Percentiles rank a stretch among this genome's conserved stretches.
phyloP scores from a whole-genome alignment of 2,797 vertebrate species.

The Sebastes taczanowskii region DNA sequence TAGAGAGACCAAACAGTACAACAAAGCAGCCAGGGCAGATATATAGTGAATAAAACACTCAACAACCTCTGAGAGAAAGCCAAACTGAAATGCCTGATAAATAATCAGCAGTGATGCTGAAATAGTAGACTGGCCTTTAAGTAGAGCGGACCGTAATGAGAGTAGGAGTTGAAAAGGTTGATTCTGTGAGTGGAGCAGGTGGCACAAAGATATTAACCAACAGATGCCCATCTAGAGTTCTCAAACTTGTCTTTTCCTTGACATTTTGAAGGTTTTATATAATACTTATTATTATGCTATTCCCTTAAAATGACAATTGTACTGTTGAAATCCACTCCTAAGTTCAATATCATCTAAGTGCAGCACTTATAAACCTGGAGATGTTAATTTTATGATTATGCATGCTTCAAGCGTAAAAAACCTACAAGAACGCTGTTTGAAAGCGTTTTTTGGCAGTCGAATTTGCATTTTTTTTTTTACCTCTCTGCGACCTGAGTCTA shows the following conservation, averaged over 20 bases:
- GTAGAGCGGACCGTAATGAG: neutral
- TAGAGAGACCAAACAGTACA: neutral
- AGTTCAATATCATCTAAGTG: neutral
- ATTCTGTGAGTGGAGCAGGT: neutral
- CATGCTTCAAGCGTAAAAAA: neutral
- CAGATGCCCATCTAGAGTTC: neutral
- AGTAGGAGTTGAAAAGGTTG: conserved; percentile 9
- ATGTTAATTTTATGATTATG: neutral
- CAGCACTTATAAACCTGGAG: neutral
- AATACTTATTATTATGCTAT: neutral
- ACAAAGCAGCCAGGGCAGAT: neutral
- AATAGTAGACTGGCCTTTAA: neutral
- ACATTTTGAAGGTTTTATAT: conserved; percentile 16
- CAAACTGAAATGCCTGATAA: neutral
- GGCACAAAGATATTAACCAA: neutral
- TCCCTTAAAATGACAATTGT: neutral
- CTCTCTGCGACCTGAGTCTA: neutral
- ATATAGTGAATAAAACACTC: neutral
- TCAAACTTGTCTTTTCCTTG: neutral
- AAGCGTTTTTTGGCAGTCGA: neutral
- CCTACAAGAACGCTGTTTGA: neutral
- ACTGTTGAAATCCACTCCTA: neutral
- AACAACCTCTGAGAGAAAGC: neutral
- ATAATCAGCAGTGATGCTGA: neutral
- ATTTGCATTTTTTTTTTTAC: neutral